Percentiles rank a stretch among this genome's conserved stretches.
Conservation (phyloP, 2,113 vertebrate species). For the Oostethus manadensis region DNA sequence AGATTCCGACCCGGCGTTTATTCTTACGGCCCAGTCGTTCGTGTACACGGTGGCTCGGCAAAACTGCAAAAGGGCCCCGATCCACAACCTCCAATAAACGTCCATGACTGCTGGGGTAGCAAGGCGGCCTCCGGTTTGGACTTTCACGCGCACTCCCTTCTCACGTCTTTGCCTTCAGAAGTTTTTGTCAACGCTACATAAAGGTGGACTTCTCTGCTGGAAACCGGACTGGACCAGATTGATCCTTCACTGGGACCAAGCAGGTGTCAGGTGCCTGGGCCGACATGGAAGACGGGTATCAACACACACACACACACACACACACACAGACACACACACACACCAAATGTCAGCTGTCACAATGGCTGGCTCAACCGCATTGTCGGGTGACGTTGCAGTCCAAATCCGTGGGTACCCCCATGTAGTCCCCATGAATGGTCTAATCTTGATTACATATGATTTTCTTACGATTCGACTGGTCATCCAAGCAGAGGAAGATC, state of each 20-base stretch:
- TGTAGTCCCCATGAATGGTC: too few relatives aligned
- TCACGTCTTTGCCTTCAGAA: background rate
- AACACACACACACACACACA: background rate
- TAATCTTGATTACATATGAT: too few relatives aligned
- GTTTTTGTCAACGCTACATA: background rate
- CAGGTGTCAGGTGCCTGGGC: conserved; percentile 41
- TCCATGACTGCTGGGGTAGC: conserved; percentile 19
- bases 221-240: conserved; percentile 10
- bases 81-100: conserved; percentile 56
- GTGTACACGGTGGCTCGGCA: conserved; percentile 79
- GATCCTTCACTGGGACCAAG: conserved; percentile 13
- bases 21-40: conserved; percentile 90
- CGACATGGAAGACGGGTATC: conserved; percentile 49
- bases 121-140: background rate
- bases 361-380: too few relatives aligned
- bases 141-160: background rate
- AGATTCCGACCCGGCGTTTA: conserved; percentile 73
- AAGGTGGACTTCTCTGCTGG: background rate
- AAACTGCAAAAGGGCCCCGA: conserved; percentile 73
- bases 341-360: too few relatives aligned
- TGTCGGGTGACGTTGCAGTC: too few relatives aligned
- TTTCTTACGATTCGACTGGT: too few relatives aligned
- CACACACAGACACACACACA: background rate
- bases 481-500: too few relatives aligned
- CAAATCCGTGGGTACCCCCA: too few relatives aligned